Evolutionary conservation across 2,113 vertebrate species (phyloP), one percentile per base, ranked within the genome.

Genomic region (Dicaeum eximium): DNA sequence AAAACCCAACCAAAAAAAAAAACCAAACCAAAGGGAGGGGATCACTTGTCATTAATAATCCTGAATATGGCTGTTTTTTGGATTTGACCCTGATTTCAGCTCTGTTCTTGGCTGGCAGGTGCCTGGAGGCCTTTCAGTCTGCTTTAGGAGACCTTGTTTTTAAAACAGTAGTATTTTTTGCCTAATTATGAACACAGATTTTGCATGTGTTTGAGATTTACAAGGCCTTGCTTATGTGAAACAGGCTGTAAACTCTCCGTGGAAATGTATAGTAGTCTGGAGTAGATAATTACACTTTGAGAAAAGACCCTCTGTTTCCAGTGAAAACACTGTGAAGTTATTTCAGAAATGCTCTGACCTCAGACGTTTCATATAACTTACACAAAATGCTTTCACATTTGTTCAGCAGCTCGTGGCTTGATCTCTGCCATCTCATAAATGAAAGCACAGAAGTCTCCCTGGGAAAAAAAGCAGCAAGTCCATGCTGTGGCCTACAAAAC

Each of bases 181-280:
- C 61, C 84, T 83, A 86, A 67, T 96, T 93, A 93, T 72, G 57
- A 96, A 94, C 94, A 92, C 81, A 94, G 54, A 92, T 97, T 94
- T 95, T 96, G 91, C 93, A 91, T 73, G 65, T 95, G 96, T 95
- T 97, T 90, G 31, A 72, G 91, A 91, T 93, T 97, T 96, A 96
- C 72, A 82, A 67, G 74, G 64, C 77, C 81, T 95, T 89, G 78
- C 77, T 82, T 92, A 81, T 64, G 92, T 91, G 92, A 86, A 88
- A 65, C 66, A 42, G 74, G 80, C 94, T 95, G 53, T 91, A 91
- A 96, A 77, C 60, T 84, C 60, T 88, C 86, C 86, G 75, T 89
- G 78, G 79, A 95, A 83, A 84, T n/a, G 58, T 72, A 48, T 92
- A 86, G 95, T 90, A 89, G 95, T 93, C 94, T 96, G 78, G 61